Base-by-base conservation (phyloP, 1,140 invertebrate genomes). In the Drosophila gunungcola region DNA sequence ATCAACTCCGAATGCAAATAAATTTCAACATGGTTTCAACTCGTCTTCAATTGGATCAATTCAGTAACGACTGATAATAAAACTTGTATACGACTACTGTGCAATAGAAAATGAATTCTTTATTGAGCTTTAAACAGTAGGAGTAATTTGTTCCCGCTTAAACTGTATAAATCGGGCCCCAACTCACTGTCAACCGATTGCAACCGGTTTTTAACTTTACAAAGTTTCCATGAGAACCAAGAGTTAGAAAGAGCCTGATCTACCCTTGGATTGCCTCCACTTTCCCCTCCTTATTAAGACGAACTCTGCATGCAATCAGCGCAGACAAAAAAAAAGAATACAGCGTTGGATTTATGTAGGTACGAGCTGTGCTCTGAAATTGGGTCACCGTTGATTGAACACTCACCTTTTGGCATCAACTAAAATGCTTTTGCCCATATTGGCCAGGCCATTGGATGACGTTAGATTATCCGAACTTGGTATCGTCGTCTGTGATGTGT, bases 381-480 rank as follows among this genome's bases (percentile, higher is more conserved):
- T 72, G 68, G 68, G 68, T 72, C 68, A 72, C 32, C 42, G 25
- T 13, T 73, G 55, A 74, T 76, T 76, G 57, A 60, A 52, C 65
- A 72, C 84, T 84, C 57, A 88, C 84, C 84, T 88, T 88, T 89
- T 89, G 83, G 79, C 79, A 89, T 89, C 83, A 51, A 83, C 60
- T 83, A 89, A 83, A 80, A 89, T 89, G 80, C 79, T 83, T 77
- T 88, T 88, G 84, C 60, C 77, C 84, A 88, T 81, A 73, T 78
- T 82, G 54, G 80, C 58, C 27, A 56, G 11, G 0, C 70, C 72
- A 75, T 75, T 69, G 63, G 73, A 76, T 76, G 79, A 81, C 69
- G 79, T 83, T 82, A 82, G 81, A 84, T 88, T 88, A 83, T 88
- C 84, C 84, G 84, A 74, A 89, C 84, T 89, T 80, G 84, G 84